A percentile compares a stretch with the other conserved stretches of the same genome.
Conservation (phyloP, 2,888 invertebrate species). For the Ophraella communa region DNA sequence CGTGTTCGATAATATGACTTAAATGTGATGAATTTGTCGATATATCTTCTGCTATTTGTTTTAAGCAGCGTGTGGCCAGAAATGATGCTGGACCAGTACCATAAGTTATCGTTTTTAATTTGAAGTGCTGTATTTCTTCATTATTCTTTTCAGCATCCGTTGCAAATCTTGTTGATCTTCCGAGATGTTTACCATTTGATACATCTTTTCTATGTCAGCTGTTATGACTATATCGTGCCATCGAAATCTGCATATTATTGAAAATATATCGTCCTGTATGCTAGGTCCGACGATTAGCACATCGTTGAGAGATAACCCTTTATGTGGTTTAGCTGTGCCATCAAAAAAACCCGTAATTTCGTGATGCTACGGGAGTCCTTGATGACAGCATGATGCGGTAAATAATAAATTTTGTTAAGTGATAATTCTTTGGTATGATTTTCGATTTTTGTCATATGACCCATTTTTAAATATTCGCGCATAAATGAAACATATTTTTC, state of each 20-base stretch:
- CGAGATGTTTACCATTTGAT: conserved; percentile 1
- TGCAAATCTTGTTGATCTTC: no score
- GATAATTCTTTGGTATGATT: background rate
- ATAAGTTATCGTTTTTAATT: conserved; percentile 27
- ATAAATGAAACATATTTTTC: no score
- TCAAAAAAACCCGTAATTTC: no score
- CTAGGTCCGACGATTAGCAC: conserved; percentile 31
- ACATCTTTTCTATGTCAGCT: conserved; percentile 23
- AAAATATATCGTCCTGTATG: conserved; percentile 28
- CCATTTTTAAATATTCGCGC: conserved; percentile 15
- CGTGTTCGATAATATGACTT: no score
- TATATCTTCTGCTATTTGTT: conserved; percentile 5
- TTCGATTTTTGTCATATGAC: conserved; percentile 37
- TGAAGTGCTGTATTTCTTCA: conserved; percentile 6
- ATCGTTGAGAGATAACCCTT: no score
- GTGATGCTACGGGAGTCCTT: conserved; percentile 32
- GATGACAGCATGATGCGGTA: conserved; percentile 33
- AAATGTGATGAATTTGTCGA: no score
- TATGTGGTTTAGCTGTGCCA: no score
- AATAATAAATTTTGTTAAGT: conserved; percentile 24
- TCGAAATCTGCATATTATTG: no score
- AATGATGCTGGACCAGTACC: conserved; percentile 29
- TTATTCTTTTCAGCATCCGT: conserved; percentile 17
- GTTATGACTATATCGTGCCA: conserved; percentile 4
- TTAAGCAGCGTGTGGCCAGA: conserved; percentile 23